Evolutionary conservation across 2,113 vertebrate genomes (phyloP).

Genomic region (Pachypanchax playfairii): DNA sequence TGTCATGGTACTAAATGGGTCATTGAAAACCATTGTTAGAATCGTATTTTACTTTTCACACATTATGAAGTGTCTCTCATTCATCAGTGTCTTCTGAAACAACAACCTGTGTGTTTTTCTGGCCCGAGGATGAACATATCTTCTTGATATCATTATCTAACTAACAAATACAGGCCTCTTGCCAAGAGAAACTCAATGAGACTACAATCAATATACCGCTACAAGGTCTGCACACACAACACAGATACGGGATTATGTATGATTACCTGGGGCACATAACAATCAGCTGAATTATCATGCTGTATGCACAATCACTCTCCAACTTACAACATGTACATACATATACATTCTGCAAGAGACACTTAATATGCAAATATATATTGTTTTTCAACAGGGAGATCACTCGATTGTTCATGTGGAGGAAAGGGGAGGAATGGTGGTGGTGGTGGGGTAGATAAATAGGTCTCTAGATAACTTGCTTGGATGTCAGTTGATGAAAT

Average conservation of each 20-base stretch:
- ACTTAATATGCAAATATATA: conserved; percentile 70
- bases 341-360: conserved; percentile 40
- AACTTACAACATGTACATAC: conserved; percentile 21
- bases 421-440: no score
- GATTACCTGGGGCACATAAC: conserved; percentile 70
- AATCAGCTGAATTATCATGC: conserved; percentile 68
- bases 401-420: conserved; percentile 57
- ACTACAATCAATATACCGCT: conserved; percentile 74
- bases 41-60: conserved; percentile 25
- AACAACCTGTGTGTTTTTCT: conserved; percentile 51
- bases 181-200: conserved; percentile 72
- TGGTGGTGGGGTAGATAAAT: conserved; percentile 67
- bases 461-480: conserved; percentile 65
- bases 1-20: conserved; percentile 5
- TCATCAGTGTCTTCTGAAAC: conserved; percentile 64
- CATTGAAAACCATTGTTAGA: conserved; percentile 13
- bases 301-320: conserved; percentile 45
- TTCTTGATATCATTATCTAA: conserved; percentile 70
- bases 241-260: conserved; percentile 65
- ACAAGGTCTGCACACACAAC: conserved; percentile 50
- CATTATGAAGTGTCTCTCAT: conserved; percentile 42
- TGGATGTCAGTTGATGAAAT: conserved; percentile 68
- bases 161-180: conserved; percentile 71
- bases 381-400: conserved; percentile 56
- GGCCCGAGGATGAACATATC: conserved; percentile 65